Evolutionary conservation across 2,113 vertebrate genomes (phyloP), one percentile per base, ranked within the genome.

Genomic region (Fregata magnificens): DNA sequence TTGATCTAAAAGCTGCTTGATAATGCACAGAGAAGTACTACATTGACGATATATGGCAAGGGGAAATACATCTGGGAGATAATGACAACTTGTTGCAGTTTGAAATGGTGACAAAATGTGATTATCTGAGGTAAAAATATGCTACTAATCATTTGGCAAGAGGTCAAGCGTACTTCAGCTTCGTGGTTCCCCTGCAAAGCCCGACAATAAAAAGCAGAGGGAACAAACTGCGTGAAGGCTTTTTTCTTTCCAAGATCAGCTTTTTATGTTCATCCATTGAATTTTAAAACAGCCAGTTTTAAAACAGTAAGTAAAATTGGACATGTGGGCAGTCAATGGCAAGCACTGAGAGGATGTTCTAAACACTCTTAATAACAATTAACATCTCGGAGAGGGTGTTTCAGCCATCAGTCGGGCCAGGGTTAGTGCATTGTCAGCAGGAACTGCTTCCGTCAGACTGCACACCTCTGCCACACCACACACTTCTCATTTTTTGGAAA

Each of bases 281-380:
- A 95, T 91, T 94, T 88, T 81, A 73, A 82, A 93, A 66, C 24
- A 74, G 47, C 15, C 63, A 79, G 56, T 95, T 93, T 94, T 47
- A 47, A 47, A 47, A 47, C 45, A 47, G 49, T 79, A 94, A 81
- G 61, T 59, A 91, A 90, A 96, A 93, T 67, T 90, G 63, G 25
- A 93, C 10, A 50, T 53, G 34, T 78, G 55, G 65, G 26, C 56
- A 95, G 86, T 67, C 95, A 93, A 84, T 38, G 79, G 17, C 18
- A 79, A 77, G 50, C 38, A 90, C 28, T 62, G 47, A 93, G 58
- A 94, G 29, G 59, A 82, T 40, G 38, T 73, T 88, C 91, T 74
- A 91, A 92, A 85, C 47, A 70, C 11, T 71, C 70, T 67, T 86
- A 65, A n/a, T 62, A 93, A 77, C 62, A 91, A 49, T 88, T 87